Percentiles rank a stretch among this genome's conserved stretches.
Evolutionary conservation across 2,113 vertebrate species (phyloP).

Genomic region (Trematocara zebra): DNA sequence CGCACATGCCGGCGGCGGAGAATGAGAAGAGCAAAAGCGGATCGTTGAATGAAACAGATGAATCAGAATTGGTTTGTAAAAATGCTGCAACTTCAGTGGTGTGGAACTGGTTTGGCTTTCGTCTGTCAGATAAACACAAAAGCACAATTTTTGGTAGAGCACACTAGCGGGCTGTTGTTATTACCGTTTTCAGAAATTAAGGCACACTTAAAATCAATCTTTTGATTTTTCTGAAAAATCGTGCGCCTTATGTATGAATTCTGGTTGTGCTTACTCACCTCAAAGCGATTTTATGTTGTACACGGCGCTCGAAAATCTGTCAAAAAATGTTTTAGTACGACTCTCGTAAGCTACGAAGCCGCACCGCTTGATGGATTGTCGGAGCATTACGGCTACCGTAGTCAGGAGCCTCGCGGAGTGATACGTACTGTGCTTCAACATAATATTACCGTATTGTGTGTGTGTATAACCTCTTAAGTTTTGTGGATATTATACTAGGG

Average conservation of each 20-base stretch:
- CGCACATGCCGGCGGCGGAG: rapidly evolving
- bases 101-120: too few relatives aligned
- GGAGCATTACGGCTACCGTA: neutral
- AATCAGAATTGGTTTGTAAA: too few relatives aligned
- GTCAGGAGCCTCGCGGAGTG: rapidly evolving
- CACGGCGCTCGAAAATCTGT: neutral
- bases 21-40: too few relatives aligned
- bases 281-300: neutral
- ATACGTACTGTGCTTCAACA: neutral
- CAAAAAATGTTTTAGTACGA: neutral
- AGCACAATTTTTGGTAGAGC: too few relatives aligned
- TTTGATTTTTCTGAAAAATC: neutral
- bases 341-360: neutral
- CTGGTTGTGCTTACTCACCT: neutral
- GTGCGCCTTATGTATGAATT: neutral
- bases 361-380: neutral
- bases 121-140: too few relatives aligned
- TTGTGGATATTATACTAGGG: neutral
- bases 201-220: neutral
- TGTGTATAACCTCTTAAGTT: neutral
- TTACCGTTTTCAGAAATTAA: neutral
- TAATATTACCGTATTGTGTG: neutral
- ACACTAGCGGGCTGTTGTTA: neutral
- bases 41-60: too few relatives aligned
- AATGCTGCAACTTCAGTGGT: too few relatives aligned